Conservation (phyloP, 2,888 invertebrate species). For the Herminia tarsipennalis region DNA sequence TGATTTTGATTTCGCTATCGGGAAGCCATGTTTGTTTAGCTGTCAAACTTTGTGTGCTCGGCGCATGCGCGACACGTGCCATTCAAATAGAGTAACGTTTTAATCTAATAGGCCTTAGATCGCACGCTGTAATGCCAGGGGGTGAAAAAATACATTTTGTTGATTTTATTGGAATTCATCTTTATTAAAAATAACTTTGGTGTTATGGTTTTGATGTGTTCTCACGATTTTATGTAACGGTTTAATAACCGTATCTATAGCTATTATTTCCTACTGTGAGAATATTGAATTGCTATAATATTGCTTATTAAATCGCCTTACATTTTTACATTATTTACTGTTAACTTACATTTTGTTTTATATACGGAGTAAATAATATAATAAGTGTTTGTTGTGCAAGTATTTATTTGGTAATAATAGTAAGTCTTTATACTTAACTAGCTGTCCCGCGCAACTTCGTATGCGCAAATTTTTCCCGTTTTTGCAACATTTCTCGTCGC, state of each 20-base stretch:
- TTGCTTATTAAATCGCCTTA: too few relatives aligned
- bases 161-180: constrained; percentile 52
- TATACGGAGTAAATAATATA: too few relatives aligned
- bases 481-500: too few relatives aligned
- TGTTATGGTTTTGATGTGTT: constrained; percentile 38
- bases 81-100: constrained; percentile 59
- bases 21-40: constrained; percentile 79
- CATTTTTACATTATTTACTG: too few relatives aligned
- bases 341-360: too few relatives aligned
- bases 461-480: too few relatives aligned
- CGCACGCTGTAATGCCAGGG: constrained; percentile 52
- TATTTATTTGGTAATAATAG: too few relatives aligned
- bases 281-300: too few relatives aligned
- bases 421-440: too few relatives aligned
- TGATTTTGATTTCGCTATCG: constrained; percentile 73
- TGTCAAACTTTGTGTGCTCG: constrained; percentile 66
- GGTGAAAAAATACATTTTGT: constrained; percentile 49
- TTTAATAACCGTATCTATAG: not conserved
- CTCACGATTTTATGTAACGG: constrained; percentile 38
- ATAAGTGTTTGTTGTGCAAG: too few relatives aligned
- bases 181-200: constrained; percentile 57
- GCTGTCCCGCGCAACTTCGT: too few relatives aligned
- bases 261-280: too few relatives aligned
- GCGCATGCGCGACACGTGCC: constrained; percentile 73
- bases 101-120: constrained; percentile 69